A percentile compares a stretch with the other conserved stretches of the same genome.
phyloP scores from a whole-genome alignment of 2,113 vertebrate genomes.

The Abramis brama region DNA sequence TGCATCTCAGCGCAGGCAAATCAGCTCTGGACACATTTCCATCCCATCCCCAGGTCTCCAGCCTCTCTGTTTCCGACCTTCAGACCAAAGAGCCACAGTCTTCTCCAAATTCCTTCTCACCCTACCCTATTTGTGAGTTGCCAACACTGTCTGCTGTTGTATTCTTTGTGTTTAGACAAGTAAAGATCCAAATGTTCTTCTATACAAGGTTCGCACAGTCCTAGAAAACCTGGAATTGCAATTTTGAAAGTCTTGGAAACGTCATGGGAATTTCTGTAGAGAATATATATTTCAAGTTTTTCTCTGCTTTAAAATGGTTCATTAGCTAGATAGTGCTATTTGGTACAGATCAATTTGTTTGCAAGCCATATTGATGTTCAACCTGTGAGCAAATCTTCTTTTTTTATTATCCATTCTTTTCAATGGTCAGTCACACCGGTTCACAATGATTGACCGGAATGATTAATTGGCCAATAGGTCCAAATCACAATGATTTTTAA shows the following conservation, averaged over 20 bases:
- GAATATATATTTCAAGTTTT: background rate
- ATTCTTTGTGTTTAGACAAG: background rate
- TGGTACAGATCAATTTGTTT: background rate
- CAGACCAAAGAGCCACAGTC: conserved; percentile 99
- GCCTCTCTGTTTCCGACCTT: conserved; percentile 92
- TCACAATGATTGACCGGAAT: background rate
- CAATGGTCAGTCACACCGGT: background rate
- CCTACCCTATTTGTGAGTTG: conserved; percentile 90
- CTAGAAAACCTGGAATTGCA: background rate
- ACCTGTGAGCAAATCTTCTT: background rate
- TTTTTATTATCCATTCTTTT: background rate
- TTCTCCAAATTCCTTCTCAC: conserved; percentile 90
- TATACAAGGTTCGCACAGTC: background rate
- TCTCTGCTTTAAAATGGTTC: background rate
- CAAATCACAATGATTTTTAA: background rate
- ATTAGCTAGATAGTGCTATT: background rate
- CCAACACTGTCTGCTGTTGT: background rate
- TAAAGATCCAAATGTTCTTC: background rate
- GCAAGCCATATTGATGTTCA: too few species aligned
- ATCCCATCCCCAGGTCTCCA: conserved; percentile 86
- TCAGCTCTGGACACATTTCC: conserved; percentile 91
- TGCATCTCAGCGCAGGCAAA: conserved; percentile 93
- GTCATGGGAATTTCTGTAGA: background rate
- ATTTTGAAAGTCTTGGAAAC: background rate
- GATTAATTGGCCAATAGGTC: background rate